A percentile compares a stretch with the other conserved stretches of the same genome.
These are phyloP conservation scores for Coracias cyanogaster DNA, from an alignment of 2,797 vertebrate genomes.

Conservation along the genomic window DNA sequence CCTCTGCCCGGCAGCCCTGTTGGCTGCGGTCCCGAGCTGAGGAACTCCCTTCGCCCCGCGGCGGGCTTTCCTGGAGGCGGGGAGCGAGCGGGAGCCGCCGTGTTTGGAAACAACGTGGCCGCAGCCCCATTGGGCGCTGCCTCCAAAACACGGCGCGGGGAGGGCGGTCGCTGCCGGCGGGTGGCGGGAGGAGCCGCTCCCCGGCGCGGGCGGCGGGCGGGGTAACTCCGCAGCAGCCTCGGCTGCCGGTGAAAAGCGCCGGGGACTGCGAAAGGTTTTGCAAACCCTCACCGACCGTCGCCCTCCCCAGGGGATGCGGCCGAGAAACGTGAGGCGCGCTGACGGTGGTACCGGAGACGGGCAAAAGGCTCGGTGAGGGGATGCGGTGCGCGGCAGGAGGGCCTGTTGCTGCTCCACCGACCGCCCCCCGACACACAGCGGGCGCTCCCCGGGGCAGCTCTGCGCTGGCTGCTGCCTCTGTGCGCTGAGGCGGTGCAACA, in stretches of 20 bases:
- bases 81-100: not conserved
- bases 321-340: too few relatives aligned
- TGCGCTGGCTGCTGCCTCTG: not conserved
- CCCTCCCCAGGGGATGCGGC: not conserved
- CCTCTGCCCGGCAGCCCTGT: accelerated
- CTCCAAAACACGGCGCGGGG: not conserved
- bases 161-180: not conserved
- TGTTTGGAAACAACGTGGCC: constrained; percentile 56
- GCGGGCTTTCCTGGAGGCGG: not conserved
- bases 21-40: not conserved
- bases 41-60: not conserved
- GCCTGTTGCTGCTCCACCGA: not conserved
- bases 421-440: too few relatives aligned
- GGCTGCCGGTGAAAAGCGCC: not conserved
- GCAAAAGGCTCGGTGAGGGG: not conserved
- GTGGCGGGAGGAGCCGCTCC: not conserved
- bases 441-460: too few relatives aligned
- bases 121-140: constrained; percentile 28
- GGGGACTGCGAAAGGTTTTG: accelerated
- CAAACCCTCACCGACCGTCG: too few relatives aligned
- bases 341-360: not conserved
- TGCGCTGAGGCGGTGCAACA: too few relatives aligned
- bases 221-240: accelerated
- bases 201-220: not conserved
- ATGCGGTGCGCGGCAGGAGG: not conserved